Evolutionary conservation across 2,888 invertebrate genomes (phyloP), one percentile per base, ranked within the genome.

Genomic region (Stramonita haemastoma): DNA sequence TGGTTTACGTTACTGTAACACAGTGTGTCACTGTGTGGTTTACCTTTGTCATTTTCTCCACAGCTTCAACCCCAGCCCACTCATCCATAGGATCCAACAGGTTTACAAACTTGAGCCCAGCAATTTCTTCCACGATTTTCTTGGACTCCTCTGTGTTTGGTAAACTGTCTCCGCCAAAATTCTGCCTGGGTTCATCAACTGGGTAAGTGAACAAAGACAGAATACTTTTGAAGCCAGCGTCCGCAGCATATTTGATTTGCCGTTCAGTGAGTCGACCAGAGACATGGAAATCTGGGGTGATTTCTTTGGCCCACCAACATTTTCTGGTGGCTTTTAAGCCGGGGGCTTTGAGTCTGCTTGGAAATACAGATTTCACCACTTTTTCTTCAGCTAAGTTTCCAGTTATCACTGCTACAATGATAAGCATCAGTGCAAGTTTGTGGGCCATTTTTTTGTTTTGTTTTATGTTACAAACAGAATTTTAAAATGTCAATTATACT

Each of bases 291-390:
- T 93, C 93, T 13, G 94, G 91, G 0, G 94, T 94, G 19, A 95
- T 91, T 91, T 93, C 93, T 90, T 95, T 95, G 0, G 94, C 93
- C 95, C 95, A 95, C 95, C 95, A 95, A 46, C 93, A 88, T 91
- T 95, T 94, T 19, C 91, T 91, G n/a, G 93, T 91, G 13, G 93
- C 90, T 19, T 92, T 92, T 4, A 94, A 86, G 32, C 94, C 94
- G 26, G 94, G 94, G 36, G 91, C 89, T 22, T 89, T 88, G 4
- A 66, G 73, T 84, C 91, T 86, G 34, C 87, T 86, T 0, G 91
- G 92, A 83, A 91, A 91, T 19, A 92, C 88, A 56, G 90, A 90
- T 32, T 70, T 34, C 5, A 26, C 34, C 1, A 34, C 4, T 56
- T 89, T 17, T 29, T 86, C 81, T 19, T 73, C 79, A 56, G 57